Evolutionary conservation across 1,140 invertebrate species (phyloP), one percentile per base, ranked within the genome.

Genomic region (Melipona quadrifasciata): DNA sequence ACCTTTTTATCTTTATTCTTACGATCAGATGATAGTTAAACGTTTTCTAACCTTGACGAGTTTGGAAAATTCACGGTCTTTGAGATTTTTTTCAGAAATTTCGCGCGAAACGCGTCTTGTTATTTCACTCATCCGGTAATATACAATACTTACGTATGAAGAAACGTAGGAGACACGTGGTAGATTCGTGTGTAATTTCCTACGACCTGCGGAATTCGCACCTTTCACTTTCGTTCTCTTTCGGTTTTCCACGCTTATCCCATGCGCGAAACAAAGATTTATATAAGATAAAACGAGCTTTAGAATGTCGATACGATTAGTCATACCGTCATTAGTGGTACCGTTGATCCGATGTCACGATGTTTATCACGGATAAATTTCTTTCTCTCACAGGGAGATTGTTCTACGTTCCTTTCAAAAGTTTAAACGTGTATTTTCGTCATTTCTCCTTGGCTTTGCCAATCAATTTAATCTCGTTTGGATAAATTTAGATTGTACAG

Each of bases 141-240:
- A 67, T 19, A n/a, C n/a, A n/a, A n/a, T n/a, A 71, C 8, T 0
- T 47, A 47, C 39, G 6, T 10, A 47, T 34, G 39, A 17, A 53
- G 19, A 72, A 19, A 67, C 39, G 53, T 27, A 82, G 47, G 21
- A 67, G 53, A 68, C 89, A 90, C 89, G 80, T 87, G 87, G 80
- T 76, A 47, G 31, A 67, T 12, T n/a, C 79, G 34, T 27, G n/a
- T 5, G 64, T 57, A 57, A 16, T 27, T 24, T 19, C 31, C n/a
- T 47, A 72, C 51, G 91, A 19, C 39, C n/a, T 47, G 70, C 51
- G 91, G 92, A 92, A 92, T 93, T 86, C 70, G 61, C 89, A 75
- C 92, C 92, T 93, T 93, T 93, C 92, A 93, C 92, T 93, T 92
- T 93, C 92, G 90, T 90, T 90, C 89, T 83, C 89, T 86, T 90